phyloP scores from a whole-genome alignment of 1,140 invertebrate species.

The Atta texana region DNA sequence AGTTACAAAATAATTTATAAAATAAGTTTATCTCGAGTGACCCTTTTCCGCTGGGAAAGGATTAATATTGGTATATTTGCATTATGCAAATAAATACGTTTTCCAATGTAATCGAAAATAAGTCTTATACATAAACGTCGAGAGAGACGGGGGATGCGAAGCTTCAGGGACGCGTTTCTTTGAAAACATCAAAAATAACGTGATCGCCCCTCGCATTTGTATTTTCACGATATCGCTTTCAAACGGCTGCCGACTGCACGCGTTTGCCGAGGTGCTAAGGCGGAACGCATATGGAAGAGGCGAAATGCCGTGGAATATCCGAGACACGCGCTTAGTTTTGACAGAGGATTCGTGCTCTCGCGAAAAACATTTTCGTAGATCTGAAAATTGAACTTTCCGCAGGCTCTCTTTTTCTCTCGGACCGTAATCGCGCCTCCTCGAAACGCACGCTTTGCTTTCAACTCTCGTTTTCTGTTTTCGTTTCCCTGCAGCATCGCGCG shows the following conservation, averaged over 20 bases:
- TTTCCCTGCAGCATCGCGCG: neutral
- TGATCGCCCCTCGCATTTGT: slow-evolving; percentile 8
- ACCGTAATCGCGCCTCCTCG: slow-evolving; percentile 61
- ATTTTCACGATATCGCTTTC: slow-evolving; percentile 47
- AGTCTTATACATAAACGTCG: neutral
- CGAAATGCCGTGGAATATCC: slow-evolving; percentile 13
- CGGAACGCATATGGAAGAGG: neutral
- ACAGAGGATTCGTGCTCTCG: slow-evolving; percentile 47
- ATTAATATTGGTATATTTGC: neutral
- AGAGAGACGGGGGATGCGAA: neutral
- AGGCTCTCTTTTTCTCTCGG: slow-evolving; percentile 23
- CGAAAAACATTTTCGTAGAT: slow-evolving; percentile 64
- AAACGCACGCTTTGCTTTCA: slow-evolving; percentile 54
- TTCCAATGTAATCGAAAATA: slow-evolving; percentile 13
- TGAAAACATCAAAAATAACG: slow-evolving; percentile 45
- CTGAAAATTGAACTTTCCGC: slow-evolving; percentile 63
- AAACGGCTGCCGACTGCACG: slow-evolving; percentile 25
- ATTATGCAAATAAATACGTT: neutral
- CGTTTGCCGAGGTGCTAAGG: neutral
- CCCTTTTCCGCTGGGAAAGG: too few relatives aligned
- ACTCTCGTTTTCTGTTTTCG: slow-evolving; percentile 24
- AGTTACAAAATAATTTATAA: too few relatives aligned
- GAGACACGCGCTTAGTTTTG: slow-evolving; percentile 54
- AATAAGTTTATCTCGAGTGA: too few relatives aligned
- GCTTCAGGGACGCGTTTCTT: neutral